Base-by-base conservation (phyloP, 2,797 vertebrate species). In the Enteromius thamalakanensis region DNA sequence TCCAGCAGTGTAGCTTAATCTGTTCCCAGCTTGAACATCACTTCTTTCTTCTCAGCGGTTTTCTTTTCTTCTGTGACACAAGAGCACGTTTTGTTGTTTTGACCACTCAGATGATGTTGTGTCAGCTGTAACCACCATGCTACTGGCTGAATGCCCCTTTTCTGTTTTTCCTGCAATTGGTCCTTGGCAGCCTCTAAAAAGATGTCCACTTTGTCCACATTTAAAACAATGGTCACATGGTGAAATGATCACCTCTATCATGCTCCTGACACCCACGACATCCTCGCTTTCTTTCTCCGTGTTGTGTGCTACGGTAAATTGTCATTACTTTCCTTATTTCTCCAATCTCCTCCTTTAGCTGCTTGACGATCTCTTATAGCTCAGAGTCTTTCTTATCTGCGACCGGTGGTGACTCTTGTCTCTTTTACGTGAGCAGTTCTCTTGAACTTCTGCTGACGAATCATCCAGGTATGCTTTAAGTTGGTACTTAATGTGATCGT, bases 281-380 rank as follows among this genome's bases (percentile, higher is more conserved):
- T 26, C 42, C 40, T 6, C 9, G 3, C 15, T 68, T 79, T 1
- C 62, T 68, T 29, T 77, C 37, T 64, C 0, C 0, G 21, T 15
- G 58, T 14, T 19, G 76, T 11, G 29, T 60, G 23, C 1, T 4
- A 78, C 5, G 9, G 58, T 78, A 6, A 65, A 37, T 2, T 2
- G 3, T 49, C 37, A 49, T 65, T 0, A 8, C n/a, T 68, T 60
- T 76, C 21, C 69, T 23, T 1, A 80, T 68, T 60, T 86, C 81
- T 42, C 34, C 64, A 3, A 84, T 55, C 23, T 83, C 71, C 68
- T 70, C 70, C 19, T 21, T 84, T 3, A 86, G 70, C 21, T 69
- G 60, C 6, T 55, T 86, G 6, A 81, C 47, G 7, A n/a, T 47
- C 40, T 84, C 64, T n/a, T 51, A 53, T 2, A 81, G 65, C 19